These are phyloP conservation scores for Megaustenia siamemsis DNA, from an alignment of 2,888 invertebrate genomes.

Conservation along the genomic window DNA sequence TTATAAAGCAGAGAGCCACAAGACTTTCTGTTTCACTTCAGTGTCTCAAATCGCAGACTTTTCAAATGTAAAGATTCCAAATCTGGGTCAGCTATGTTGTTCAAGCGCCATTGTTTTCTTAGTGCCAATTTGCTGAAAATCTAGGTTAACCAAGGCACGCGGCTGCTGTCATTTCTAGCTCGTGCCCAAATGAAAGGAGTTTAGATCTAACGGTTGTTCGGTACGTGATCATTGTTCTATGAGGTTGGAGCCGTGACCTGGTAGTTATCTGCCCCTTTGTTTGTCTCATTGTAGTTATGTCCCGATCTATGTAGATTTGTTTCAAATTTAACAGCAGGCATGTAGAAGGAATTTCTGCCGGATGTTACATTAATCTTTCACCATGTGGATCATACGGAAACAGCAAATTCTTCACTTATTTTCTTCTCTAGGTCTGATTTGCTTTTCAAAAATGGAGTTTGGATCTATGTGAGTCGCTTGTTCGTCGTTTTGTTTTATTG, in stretches of 20 bases:
- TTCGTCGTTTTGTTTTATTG: too few relatives aligned
- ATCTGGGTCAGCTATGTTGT: conserved; percentile 14
- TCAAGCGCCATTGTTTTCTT: conserved; percentile 7
- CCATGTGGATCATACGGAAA: too few relatives aligned
- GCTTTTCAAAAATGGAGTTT: too few relatives aligned
- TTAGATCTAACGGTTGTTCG: background rate
- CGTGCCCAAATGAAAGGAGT: background rate
- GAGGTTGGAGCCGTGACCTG: background rate
- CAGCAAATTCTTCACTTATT: too few relatives aligned
- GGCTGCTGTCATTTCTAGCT: background rate
- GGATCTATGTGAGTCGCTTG: too few relatives aligned
- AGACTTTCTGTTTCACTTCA: background rate
- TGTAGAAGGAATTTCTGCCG: too few relatives aligned
- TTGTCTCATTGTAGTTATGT: background rate
- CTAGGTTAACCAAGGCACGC: conserved; percentile 4
- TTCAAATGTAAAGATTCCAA: background rate
- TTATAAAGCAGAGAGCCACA: too few relatives aligned
- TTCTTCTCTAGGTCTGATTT: too few relatives aligned
- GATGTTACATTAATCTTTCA: too few relatives aligned
- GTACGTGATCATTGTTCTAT: background rate
- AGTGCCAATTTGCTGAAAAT: conserved; percentile 11
- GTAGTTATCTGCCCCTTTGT: background rate
- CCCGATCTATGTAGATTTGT: too few relatives aligned
- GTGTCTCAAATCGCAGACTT: background rate
- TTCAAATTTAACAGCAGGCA: too few relatives aligned